A percentile compares a stretch with the other conserved stretches of the same genome.
Evolutionary conservation across 2,113 vertebrate species (phyloP).

Genomic region (Pomatostomus ruficeps): DNA sequence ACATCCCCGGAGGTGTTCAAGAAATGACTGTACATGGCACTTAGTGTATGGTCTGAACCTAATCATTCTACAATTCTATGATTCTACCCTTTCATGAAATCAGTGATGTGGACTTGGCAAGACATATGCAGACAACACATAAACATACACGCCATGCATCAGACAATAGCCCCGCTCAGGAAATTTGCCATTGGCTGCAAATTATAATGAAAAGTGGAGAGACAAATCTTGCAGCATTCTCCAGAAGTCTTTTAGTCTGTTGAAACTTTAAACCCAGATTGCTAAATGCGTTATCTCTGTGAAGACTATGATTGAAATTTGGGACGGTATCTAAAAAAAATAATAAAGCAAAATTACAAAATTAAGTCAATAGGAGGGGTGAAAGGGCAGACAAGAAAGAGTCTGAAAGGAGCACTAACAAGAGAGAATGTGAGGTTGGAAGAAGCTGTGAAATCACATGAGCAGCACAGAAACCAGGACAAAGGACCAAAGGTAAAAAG

Average conservation of each 20-base stretch:
- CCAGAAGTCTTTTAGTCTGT: not conserved
- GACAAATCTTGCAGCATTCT: not conserved
- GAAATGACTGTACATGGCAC: not conserved
- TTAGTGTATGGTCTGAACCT: not conserved
- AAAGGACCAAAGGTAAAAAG: not conserved
- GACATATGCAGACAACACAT: fast-evolving
- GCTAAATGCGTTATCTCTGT: not conserved
- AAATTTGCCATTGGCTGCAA: not conserved
- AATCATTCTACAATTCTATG: not conserved
- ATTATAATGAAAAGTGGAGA: not conserved
- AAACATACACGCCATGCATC: not conserved
- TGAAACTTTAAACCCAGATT: not conserved
- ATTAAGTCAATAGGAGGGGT: not conserved
- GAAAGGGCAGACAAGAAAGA: not conserved
- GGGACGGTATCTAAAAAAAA: not conserved
- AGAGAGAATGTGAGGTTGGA: not conserved
- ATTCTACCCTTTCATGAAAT: not conserved
- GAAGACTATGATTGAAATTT: not conserved
- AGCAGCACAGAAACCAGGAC: not conserved
- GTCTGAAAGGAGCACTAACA: not conserved
- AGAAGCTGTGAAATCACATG: not conserved
- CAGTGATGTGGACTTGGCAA: not conserved
- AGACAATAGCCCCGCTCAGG: not conserved
- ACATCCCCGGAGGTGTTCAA: not conserved
- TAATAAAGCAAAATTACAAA: not conserved